Evolutionary conservation across 2,113 vertebrate genomes (phyloP).

Genomic region (Solenodon paradoxus): DNA sequence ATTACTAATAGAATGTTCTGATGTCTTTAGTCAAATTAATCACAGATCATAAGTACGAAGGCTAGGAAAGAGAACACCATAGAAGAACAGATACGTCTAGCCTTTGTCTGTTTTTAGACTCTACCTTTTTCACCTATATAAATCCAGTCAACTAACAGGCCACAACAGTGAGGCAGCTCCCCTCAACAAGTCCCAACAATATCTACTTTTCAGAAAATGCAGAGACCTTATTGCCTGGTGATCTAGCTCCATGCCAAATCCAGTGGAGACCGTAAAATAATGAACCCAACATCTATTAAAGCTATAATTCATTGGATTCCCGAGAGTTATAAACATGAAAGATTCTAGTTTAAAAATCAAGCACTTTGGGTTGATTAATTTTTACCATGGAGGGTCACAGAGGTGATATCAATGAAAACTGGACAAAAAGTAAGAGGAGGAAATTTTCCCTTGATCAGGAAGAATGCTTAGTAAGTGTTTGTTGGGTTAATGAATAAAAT

Average conservation of each 20-base stretch:
- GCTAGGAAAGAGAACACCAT: background rate
- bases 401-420: background rate
- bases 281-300: background rate
- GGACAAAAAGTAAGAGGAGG: background rate
- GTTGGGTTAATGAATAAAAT: background rate
- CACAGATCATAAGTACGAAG: background rate
- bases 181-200: background rate
- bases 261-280: background rate
- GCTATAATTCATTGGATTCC: background rate
- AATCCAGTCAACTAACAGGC: background rate
- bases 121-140: background rate
- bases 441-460: background rate
- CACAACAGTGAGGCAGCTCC: background rate
- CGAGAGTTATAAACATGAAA: background rate
- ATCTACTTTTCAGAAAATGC: background rate
- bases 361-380: background rate
- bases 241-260: background rate
- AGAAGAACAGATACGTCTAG: background rate
- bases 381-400: background rate
- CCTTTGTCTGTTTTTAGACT: background rate
- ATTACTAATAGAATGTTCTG: background rate
- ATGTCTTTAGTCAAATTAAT: background rate
- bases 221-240: background rate
- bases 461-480: background rate
- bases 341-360: constrained; percentile 29